Percentiles rank a stretch among this genome's conserved stretches.
Evolutionary conservation across 2,113 vertebrate species (phyloP).

Genomic region (Vimba vimba): DNA sequence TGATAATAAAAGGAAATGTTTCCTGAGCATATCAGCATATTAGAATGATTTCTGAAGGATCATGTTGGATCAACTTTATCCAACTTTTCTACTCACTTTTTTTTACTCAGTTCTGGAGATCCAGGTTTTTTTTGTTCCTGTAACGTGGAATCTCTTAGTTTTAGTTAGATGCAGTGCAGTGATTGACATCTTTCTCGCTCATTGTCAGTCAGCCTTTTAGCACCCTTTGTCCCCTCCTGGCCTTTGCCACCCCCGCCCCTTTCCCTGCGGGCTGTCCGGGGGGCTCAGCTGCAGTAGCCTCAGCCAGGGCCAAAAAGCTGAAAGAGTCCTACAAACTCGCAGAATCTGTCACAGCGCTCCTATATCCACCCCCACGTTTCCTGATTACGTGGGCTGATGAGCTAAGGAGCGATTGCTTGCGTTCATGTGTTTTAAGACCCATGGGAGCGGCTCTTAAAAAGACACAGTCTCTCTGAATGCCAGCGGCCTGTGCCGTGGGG

Average conservation of each 20-base stretch:
- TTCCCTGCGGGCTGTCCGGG: constrained; percentile 60
- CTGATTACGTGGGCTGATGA: constrained; percentile 79
- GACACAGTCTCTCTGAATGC: constrained; percentile 84
- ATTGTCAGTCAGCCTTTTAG: constrained; percentile 90
- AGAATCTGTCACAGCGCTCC: constrained; percentile 84
- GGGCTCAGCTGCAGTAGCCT: constrained; percentile 85
- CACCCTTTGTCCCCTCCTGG: constrained; percentile 86
- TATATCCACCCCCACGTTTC: constrained; percentile 54
- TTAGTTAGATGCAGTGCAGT: constrained; percentile 69
- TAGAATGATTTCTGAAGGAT: background rate
- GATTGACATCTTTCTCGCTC: constrained; percentile 82
- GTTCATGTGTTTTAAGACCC: constrained; percentile 55
- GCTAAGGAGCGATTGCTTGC: constrained; percentile 78
- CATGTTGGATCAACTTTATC: background rate
- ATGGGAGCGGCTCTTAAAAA: constrained; percentile 62
- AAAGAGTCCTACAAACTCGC: constrained; percentile 68
- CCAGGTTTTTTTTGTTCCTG: background rate
- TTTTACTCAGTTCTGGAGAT: no score
- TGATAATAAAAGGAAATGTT: background rate
- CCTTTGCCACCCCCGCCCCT: constrained; percentile 57
- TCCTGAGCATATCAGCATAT: background rate
- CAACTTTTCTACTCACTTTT: no score
- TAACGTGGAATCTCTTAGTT: background rate
- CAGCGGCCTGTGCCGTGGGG: constrained; percentile 82
- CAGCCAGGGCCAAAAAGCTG: constrained; percentile 83